Conservation (phyloP, 2,113 vertebrate species). For the Neodontobutis hainanensis region DNA sequence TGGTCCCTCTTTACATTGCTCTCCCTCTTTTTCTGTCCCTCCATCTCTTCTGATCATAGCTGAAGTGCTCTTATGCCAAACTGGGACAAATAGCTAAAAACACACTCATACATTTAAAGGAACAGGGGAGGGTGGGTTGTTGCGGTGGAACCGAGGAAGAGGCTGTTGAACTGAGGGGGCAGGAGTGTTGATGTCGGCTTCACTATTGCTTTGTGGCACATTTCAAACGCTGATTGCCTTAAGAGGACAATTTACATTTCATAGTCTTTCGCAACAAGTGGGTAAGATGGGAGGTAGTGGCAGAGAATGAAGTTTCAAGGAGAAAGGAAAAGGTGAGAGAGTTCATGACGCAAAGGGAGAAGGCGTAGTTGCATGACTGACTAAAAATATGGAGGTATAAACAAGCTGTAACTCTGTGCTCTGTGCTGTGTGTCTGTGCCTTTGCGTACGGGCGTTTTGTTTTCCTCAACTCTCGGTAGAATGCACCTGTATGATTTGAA, state of each 20-base stretch:
- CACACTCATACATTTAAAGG: slow-evolving; percentile 22
- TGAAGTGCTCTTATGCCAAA: slow-evolving; percentile 64
- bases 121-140: slow-evolving; percentile 20
- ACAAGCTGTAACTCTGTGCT: slow-evolving; percentile 33
- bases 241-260: slow-evolving; percentile 78
- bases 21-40: slow-evolving; percentile 30
- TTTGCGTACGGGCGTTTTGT: slow-evolving; percentile 32
- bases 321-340: slow-evolving; percentile 51
- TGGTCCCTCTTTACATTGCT: slow-evolving; percentile 47
- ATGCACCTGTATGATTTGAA: slow-evolving; percentile 61
- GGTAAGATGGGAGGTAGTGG: slow-evolving; percentile 55
- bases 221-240: slow-evolving; percentile 75
- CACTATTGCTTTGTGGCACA: slow-evolving; percentile 69
- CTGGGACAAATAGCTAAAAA: slow-evolving; percentile 59
- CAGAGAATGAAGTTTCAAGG: slow-evolving; percentile 55
- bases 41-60: slow-evolving; percentile 53
- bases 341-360: slow-evolving; percentile 53
- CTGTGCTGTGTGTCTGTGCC: slow-evolving; percentile 13
- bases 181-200: slow-evolving; percentile 70
- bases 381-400: slow-evolving; percentile 45
- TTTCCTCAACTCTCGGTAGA: slow-evolving; percentile 50
- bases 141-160: slow-evolving; percentile 47
- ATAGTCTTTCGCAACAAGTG: slow-evolving; percentile 72
- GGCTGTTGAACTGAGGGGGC: slow-evolving; percentile 64
- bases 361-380: slow-evolving; percentile 19